Evolutionary conservation across 2,113 vertebrate species (phyloP), one percentile per base, ranked within the genome.

Genomic region (Lamprotornis superbus): DNA sequence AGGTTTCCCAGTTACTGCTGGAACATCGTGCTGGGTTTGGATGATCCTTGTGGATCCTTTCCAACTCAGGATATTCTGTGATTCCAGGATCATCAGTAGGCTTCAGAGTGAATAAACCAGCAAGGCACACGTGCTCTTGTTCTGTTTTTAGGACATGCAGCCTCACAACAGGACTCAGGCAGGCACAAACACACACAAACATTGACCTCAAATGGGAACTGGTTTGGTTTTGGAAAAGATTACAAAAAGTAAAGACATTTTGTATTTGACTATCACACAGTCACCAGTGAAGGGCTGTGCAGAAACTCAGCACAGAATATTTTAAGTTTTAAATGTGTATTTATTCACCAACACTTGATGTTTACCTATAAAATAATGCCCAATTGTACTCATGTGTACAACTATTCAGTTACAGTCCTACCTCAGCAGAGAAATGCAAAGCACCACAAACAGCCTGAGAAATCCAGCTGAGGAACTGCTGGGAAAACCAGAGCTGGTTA

Each of bases 11-110:
- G 56, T 14, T 22, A 7, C 27, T 33, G 9, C 37, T 39, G 42
- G 77, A 37, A 60, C 10, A 8, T 2, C 2, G 0, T 1, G 40
- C 25, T 42, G 63, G 79, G n/a, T 18, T 77, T 2, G 7, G 35
- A 35, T 77, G 79, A 63, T 83, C 56, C 70, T 11, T 1, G 25
- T 35, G 79, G 71, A 42, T 13, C 49, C 4, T 18, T 61, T 77
- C 71, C 79, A 83, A 0, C 35, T 56, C 40, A 3, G 70, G 87
- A 47, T 33, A 28, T 35, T 68, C 53, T 53, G 63, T 46, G 61
- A 68, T 31, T 61, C 47, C 47, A 23, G 2, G 17, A 47, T 9
- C 57, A 68, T 8, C 78, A 37, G 42, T 4, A 56, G 77, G 67
- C n/a, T 83, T 28, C 68, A 73, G 75, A 69, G 75, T 9, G 37